Conservation (phyloP, 2,113 vertebrate genomes). For the Lethenteron camtschaticum region DNA sequence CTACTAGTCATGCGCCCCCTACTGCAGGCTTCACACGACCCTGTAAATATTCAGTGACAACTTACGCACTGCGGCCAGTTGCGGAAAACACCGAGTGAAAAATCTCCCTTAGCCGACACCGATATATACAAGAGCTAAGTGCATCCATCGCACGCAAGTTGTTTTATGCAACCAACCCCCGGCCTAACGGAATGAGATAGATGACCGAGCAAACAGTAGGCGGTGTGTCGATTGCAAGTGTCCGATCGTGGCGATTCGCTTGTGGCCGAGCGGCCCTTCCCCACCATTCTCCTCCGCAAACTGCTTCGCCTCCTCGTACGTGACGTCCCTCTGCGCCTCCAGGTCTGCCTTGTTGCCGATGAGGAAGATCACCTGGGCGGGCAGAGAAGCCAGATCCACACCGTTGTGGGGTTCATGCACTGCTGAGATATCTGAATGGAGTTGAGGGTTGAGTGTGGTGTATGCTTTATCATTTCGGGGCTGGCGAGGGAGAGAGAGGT, state of each 20-base stretch:
- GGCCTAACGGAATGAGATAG: background rate
- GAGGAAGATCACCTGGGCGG: conserved; percentile 73
- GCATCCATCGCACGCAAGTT: background rate
- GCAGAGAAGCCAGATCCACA: too few species aligned
- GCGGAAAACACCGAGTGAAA: too few species aligned
- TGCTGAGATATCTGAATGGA: too few species aligned
- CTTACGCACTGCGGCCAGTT: too few species aligned
- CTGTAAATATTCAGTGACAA: too few species aligned
- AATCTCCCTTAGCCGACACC: too few species aligned
- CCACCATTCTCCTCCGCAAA: conserved; percentile 92
- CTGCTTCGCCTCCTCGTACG: conserved; percentile 97
- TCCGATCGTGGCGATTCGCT: background rate
- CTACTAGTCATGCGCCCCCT: too few species aligned
- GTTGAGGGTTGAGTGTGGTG: too few species aligned
- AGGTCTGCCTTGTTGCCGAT: conserved; percentile 96
- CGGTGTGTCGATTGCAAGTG: background rate
- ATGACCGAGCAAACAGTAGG: background rate
- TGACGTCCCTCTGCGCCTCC: conserved; percentile 90
- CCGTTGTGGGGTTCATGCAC: too few species aligned
- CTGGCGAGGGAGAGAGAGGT: too few species aligned
- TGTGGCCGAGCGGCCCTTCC: conserved; percentile 10
- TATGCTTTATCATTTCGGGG: too few species aligned
- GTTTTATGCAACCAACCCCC: conserved; percentile 1
- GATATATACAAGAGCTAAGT: background rate
- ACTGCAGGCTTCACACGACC: too few species aligned